A percentile compares a stretch with the other conserved stretches of the same genome.
These are phyloP conservation scores for Okapia johnstoni DNA, from an alignment of 2,113 vertebrate genomes.

Conservation along the genomic window DNA sequence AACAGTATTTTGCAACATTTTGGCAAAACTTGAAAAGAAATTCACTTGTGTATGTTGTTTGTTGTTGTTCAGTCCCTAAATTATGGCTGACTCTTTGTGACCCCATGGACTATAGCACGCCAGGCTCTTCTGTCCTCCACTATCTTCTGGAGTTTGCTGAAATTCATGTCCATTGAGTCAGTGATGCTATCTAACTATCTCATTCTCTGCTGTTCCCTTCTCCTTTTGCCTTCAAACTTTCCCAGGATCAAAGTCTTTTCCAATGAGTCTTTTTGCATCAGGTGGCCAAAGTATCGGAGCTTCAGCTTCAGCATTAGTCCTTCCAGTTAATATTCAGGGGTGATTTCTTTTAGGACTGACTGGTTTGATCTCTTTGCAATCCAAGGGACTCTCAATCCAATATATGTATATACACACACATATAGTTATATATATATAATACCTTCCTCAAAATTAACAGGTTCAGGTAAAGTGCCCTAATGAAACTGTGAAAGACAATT, in stretches of 20 bases:
- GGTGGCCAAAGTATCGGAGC: neutral
- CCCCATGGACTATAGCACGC: neutral
- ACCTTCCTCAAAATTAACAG: neutral
- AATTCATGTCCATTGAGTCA: neutral
- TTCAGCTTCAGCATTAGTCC: neutral
- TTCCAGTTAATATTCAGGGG: neutral
- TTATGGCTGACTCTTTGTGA: neutral
- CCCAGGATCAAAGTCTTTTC: neutral
- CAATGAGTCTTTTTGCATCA: neutral
- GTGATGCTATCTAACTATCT: neutral
- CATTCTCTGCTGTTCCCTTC: neutral
- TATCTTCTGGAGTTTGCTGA: neutral
- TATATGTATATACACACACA: neutral
- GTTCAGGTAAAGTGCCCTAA: neutral
- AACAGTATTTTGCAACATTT: constrained; percentile 6
- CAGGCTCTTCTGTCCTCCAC: neutral
- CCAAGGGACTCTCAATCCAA: neutral
- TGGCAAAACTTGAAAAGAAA: constrained; percentile 10
- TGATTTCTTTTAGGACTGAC: neutral
- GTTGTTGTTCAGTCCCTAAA: neutral
- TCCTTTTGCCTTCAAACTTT: neutral
- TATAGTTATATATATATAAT: neutral
- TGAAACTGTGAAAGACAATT: constrained; percentile 16
- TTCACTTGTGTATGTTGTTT: neutral
- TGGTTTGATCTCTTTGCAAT: neutral